phyloP scores from a whole-genome alignment of 53 echinoderm and acorn worm species.

The Luidia sarsii region DNA sequence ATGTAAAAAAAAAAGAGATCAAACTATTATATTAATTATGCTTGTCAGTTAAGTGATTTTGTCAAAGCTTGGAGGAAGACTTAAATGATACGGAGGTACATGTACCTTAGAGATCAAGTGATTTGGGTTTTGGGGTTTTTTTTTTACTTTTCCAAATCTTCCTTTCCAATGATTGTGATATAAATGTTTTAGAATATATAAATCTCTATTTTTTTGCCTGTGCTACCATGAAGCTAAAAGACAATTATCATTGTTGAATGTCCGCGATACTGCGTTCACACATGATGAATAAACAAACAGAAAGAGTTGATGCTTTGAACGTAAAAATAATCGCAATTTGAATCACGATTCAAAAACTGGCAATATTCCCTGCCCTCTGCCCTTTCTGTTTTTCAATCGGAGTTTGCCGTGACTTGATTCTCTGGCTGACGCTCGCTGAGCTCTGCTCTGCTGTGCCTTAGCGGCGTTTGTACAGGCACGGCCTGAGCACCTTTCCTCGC shows the following conservation, averaged over 20 bases:
- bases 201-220: conserved; percentile 27
- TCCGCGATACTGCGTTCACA: background rate
- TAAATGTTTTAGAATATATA: background rate
- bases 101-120: too few species aligned
- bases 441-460: conserved; percentile 34
- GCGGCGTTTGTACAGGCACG: conserved; percentile 90
- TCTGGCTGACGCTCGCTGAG: too few species aligned
- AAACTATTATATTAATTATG: background rate
- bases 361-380: background rate
- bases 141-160: too few species aligned
- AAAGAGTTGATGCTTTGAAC: background rate
- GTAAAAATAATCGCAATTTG: too few species aligned
- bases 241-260: too few species aligned
- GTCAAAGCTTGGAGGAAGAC: conserved; percentile 7
- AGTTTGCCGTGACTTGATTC: background rate
- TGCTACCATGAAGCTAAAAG: conserved; percentile 25
- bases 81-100: too few species aligned
- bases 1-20: conserved; percentile 1
- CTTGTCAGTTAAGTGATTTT: background rate
- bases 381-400: too few species aligned
- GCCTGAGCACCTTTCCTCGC: conserved; percentile 68
- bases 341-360: too few species aligned
- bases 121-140: too few species aligned
- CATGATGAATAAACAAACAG: conserved; percentile 1
- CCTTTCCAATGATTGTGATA: too few species aligned